phyloP scores from a whole-genome alignment of 2,888 invertebrate genomes.

The Erebia aethiops region DNA sequence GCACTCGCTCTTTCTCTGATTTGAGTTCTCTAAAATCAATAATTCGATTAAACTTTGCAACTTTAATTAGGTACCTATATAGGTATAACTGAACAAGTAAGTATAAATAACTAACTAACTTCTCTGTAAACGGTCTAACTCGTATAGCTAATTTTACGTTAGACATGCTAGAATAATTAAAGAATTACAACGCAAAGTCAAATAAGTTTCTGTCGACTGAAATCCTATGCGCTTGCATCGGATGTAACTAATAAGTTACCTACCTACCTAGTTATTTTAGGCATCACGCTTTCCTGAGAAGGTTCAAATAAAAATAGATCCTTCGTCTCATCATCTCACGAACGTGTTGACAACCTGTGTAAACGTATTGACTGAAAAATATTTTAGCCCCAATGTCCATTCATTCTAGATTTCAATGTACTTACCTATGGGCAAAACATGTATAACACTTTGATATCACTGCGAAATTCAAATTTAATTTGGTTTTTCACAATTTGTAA shows the following conservation, averaged over 20 bases:
- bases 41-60: conserved; percentile 17
- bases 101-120: conserved; percentile 65
- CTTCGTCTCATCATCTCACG: background rate
- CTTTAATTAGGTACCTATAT: background rate
- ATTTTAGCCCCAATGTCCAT: no score
- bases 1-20: conserved; percentile 64
- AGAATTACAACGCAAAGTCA: background rate
- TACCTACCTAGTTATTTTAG: conserved; percentile 18
- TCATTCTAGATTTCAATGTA: no score
- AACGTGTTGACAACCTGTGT: no score
- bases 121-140: conserved; percentile 85
- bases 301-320: conserved; percentile 24
- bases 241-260: background rate
- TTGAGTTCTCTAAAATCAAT: conserved; percentile 62
- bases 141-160: conserved; percentile 86
- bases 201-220: background rate
- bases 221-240: conserved; percentile 1
- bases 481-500: no score
- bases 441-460: no score
- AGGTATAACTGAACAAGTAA: no score
- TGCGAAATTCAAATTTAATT: no score
- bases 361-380: no score
- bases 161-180: conserved; percentile 67
- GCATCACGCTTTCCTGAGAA: conserved; percentile 12
- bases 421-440: no score